phyloP scores from a whole-genome alignment of 2,888 invertebrate genomes.

The Chrysolina americana region DNA sequence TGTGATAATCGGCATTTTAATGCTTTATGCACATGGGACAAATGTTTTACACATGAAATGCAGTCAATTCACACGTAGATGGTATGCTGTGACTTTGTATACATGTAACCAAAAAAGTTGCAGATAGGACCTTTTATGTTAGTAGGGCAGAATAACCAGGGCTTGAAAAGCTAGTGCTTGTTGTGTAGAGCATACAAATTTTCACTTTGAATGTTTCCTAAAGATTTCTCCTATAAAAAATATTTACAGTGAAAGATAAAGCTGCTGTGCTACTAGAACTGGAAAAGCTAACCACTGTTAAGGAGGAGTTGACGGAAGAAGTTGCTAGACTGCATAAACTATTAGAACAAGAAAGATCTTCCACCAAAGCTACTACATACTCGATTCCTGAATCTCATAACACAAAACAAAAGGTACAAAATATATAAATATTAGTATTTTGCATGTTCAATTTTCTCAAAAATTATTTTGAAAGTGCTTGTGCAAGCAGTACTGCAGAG shows the following conservation, averaged over 20 bases:
- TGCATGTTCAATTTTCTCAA: neutral
- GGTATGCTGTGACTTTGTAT: no score
- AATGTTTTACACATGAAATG: no score
- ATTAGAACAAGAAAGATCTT: constrained; percentile 82
- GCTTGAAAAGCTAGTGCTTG: no score
- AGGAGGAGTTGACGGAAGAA: constrained; percentile 82
- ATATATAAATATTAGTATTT: neutral
- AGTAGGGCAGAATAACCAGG: no score
- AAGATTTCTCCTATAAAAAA: no score
- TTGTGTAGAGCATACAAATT: no score
- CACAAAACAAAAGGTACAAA: constrained; percentile 44
- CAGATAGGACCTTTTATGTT: no score
- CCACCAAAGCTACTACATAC: constrained; percentile 63
- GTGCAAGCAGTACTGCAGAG: neutral
- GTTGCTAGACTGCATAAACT: constrained; percentile 78
- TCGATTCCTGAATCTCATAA: constrained; percentile 38
- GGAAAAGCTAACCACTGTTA: constrained; percentile 78
- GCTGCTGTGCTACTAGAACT: constrained; percentile 82
- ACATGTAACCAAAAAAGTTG: no score
- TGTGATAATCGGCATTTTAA: no score
- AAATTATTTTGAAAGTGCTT: neutral
- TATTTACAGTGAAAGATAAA: constrained; percentile 83
- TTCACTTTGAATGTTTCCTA: no score
- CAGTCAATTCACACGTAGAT: no score
- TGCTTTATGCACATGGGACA: no score